Percentiles rank a stretch among this genome's conserved stretches.
Evolutionary conservation across 2,797 vertebrate species (phyloP).

Genomic region (Serranus cabrilla): DNA sequence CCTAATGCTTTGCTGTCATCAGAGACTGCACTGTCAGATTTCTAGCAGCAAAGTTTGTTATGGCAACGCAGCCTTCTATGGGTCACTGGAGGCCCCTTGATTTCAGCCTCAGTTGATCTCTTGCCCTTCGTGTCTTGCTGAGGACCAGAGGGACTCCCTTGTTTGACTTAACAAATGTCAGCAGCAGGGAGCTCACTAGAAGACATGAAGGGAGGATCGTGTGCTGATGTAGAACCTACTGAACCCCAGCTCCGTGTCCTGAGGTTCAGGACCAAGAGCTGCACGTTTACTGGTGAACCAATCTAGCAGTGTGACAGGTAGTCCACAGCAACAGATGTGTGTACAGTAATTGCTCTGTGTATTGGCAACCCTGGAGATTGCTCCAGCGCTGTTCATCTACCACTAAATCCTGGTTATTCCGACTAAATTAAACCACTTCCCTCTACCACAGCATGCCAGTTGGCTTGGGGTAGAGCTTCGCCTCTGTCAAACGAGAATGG

Average conservation of each 20-base stretch:
- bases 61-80: conserved; percentile 1
- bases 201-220: neutral
- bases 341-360: conserved; percentile 61
- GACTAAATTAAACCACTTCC: conserved; percentile 54
- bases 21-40: neutral
- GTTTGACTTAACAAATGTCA: neutral
- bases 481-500: conserved; percentile 56
- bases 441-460: conserved; percentile 44
- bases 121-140: neutral
- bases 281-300: conserved; percentile 25
- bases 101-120: neutral
- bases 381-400: conserved; percentile 51
- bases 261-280: conserved; percentile 25
- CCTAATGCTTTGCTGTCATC: neutral
- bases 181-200: neutral
- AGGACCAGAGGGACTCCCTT: neutral
- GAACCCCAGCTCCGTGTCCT: conserved; percentile 8
- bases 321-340: conserved; percentile 63
- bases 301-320: conserved; percentile 57
- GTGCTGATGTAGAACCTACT: conserved; percentile 5
- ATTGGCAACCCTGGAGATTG: conserved; percentile 49
- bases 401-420: conserved; percentile 51
- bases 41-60: conserved; percentile 2
- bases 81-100: neutral
- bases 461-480: conserved; percentile 44